Evolutionary conservation across 2,113 vertebrate species (phyloP).

Genomic region (Clupea harengus): DNA sequence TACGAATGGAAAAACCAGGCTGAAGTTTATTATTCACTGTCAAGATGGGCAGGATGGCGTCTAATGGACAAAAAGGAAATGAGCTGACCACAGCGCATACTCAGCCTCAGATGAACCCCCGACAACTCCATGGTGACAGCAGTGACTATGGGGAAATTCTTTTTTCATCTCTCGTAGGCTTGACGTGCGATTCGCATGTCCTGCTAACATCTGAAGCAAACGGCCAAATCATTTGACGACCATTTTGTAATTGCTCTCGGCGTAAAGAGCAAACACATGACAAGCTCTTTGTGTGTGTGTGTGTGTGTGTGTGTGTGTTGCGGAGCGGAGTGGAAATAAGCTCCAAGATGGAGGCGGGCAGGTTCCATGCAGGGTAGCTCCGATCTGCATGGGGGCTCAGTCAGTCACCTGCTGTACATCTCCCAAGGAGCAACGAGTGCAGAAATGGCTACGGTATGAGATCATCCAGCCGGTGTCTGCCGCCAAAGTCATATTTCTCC

Average conservation of each 20-base stretch:
- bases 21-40: background rate
- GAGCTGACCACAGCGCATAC: background rate
- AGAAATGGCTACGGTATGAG: constrained; percentile 36
- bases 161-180: background rate
- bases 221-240: background rate
- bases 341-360: background rate
- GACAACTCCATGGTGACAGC: background rate
- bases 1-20: background rate
- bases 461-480: constrained; percentile 37
- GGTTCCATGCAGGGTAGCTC: background rate
- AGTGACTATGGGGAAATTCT: background rate
- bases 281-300: background rate
- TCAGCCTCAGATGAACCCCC: background rate
- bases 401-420: constrained; percentile 32
- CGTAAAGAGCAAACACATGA: background rate
- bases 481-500: constrained; percentile 48
- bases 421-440: constrained; percentile 27
- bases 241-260: constrained; percentile 12
- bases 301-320: constrained; percentile 10
- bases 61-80: background rate
- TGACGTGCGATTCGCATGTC: background rate
- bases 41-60: background rate
- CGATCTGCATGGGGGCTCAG: background rate
- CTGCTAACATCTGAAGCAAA: background rate
- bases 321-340: background rate